phyloP scores from a whole-genome alignment of 1,140 invertebrate genomes.

The Belonocnema kinseyi region DNA sequence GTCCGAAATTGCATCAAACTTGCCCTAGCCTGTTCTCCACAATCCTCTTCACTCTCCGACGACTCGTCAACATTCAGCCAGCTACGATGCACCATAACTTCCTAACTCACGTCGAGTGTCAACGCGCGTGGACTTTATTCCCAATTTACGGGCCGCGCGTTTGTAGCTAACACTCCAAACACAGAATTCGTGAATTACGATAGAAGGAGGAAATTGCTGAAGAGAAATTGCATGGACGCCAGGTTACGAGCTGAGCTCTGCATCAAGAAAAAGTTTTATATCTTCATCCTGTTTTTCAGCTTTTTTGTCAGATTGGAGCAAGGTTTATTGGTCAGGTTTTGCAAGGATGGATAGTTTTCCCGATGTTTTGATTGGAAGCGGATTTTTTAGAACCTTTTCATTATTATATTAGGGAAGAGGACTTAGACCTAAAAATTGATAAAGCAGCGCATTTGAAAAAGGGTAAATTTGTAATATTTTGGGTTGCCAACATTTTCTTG shows the following conservation, averaged over 20 bases:
- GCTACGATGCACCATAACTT: constrained; percentile 30
- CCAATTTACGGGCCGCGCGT: constrained; percentile 14
- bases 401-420: no score
- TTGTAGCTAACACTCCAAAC: constrained; percentile 23
- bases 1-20: constrained; percentile 53
- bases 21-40: constrained; percentile 40
- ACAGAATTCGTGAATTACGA: constrained; percentile 24
- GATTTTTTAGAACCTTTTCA: no score
- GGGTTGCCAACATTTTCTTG: no score
- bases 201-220: neutral
- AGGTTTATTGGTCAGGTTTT: constrained; percentile 5
- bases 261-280: constrained; percentile 20
- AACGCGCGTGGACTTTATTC: constrained; percentile 20
- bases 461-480: no score
- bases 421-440: no score
- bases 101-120: constrained; percentile 20
- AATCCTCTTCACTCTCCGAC: constrained; percentile 24
- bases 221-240: constrained; percentile 10
- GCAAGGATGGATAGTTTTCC: neutral
- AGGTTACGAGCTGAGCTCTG: constrained; percentile 25
- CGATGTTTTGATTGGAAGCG: no score
- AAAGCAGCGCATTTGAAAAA: no score
- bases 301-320: neutral
- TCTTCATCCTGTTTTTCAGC: constrained; percentile 18
- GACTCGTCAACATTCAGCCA: constrained; percentile 41